These are phyloP conservation scores for Pteruthius melanotis DNA, from an alignment of 2,113 vertebrate species.

Conservation along the genomic window DNA sequence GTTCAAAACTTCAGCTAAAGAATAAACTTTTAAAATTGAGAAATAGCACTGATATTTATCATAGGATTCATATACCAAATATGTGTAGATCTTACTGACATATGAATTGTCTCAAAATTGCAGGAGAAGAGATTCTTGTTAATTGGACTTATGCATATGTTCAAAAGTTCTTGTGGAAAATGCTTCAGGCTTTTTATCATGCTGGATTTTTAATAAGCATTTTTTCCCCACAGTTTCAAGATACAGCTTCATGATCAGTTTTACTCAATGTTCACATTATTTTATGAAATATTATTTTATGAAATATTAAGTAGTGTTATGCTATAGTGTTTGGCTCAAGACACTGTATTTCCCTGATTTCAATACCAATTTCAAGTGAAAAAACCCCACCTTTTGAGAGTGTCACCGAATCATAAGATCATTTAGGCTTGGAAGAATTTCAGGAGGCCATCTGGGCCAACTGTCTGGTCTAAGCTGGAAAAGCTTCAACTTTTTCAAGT, in stretches of 20 bases:
- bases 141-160: background rate
- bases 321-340: background rate
- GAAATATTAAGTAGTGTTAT: background rate
- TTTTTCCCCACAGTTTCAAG: background rate
- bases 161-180: background rate
- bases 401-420: background rate
- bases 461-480: background rate
- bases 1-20: background rate
- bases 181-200: background rate
- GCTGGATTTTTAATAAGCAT: background rate
- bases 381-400: background rate
- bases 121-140: background rate
- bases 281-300: background rate
- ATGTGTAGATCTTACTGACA: background rate
- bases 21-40: background rate
- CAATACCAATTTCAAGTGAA: background rate
- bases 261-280: background rate
- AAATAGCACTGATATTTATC: background rate
- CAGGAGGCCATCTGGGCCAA: background rate
- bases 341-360: background rate
- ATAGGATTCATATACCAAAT: background rate
- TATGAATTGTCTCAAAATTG: background rate
- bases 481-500: background rate
- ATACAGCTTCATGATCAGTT: background rate
- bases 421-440: background rate